These are phyloP conservation scores for Apomyelois bistriatella DNA, from an alignment of 2,888 invertebrate species.

Conservation along the genomic window DNA sequence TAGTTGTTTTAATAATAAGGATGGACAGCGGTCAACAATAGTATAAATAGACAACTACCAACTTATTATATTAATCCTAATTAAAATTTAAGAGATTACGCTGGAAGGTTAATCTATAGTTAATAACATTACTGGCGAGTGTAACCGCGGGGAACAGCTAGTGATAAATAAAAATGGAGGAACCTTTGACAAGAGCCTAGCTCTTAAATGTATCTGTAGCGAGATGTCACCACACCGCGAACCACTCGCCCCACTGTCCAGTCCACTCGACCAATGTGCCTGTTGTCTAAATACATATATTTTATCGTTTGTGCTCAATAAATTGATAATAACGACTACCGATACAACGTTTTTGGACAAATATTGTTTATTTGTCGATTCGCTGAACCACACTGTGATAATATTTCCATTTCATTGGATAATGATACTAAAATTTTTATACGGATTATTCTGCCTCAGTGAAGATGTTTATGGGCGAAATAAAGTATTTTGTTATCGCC, in stretches of 20 bases:
- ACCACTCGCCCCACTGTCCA: neutral
- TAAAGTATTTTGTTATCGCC: no score
- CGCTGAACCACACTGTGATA: neutral
- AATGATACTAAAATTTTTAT: neutral
- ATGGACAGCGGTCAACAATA: no score
- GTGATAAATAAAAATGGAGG: no score
- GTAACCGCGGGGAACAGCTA: no score
- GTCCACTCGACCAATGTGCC: neutral
- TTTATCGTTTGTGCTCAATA: neutral
- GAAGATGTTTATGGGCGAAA: no score
- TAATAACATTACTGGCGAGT: no score
- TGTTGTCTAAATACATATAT: neutral
- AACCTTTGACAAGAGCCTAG: no score
- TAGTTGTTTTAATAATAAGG: no score
- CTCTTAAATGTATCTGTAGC: neutral
- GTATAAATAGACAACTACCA: no score
- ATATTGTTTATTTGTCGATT: neutral
- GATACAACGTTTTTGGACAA: neutral
- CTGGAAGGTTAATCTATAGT: no score
- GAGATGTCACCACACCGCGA: neutral
- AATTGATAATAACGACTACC: conserved; percentile 3
- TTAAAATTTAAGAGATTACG: no score
- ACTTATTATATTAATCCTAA: no score
- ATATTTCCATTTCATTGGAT: neutral
- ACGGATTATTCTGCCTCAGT: neutral